Conservation (phyloP, 23 tunicate genomes). For the Styela plicata region DNA sequence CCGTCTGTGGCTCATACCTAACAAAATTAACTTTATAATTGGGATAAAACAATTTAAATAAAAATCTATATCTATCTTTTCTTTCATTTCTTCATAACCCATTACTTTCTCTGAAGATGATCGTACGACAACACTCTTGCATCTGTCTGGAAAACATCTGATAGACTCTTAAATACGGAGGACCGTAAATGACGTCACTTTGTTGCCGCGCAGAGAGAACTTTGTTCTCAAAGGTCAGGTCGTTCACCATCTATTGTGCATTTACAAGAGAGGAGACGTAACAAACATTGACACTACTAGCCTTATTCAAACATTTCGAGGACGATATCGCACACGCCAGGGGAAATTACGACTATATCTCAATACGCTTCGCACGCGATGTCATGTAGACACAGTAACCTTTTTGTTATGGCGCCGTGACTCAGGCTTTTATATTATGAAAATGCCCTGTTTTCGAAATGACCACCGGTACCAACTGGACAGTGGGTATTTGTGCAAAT, state of each 20-base stretch:
- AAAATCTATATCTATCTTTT: no score
- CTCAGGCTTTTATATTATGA: no score
- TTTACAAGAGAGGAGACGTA: slow-evolving; percentile 10
- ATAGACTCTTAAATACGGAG: neutral
- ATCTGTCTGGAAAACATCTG: neutral
- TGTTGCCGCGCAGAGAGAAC: slow-evolving; percentile 8
- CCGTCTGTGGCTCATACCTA: no score
- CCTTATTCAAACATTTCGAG: slow-evolving; percentile 4
- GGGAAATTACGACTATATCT: slow-evolving; percentile 3
- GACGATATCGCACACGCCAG: slow-evolving; percentile 18
- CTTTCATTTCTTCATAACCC: no score
- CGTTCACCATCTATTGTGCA: slow-evolving; percentile 9
- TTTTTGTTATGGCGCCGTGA: neutral
- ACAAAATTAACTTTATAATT: no score
- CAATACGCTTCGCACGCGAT: slow-evolving; percentile 21
- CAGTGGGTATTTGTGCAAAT: no score
- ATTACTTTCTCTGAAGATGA: neutral
- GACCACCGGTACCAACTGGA: no score
- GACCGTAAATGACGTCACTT: slow-evolving; percentile 1
- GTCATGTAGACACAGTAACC: neutral
- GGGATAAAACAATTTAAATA: no score
- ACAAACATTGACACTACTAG: slow-evolving; percentile 15
- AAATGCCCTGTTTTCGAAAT: no score
- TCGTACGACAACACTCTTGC: neutral
- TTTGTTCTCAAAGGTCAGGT: slow-evolving; percentile 16